Evolutionary conservation across 2,797 vertebrate genomes (phyloP).

Genomic region (Alca torda): DNA sequence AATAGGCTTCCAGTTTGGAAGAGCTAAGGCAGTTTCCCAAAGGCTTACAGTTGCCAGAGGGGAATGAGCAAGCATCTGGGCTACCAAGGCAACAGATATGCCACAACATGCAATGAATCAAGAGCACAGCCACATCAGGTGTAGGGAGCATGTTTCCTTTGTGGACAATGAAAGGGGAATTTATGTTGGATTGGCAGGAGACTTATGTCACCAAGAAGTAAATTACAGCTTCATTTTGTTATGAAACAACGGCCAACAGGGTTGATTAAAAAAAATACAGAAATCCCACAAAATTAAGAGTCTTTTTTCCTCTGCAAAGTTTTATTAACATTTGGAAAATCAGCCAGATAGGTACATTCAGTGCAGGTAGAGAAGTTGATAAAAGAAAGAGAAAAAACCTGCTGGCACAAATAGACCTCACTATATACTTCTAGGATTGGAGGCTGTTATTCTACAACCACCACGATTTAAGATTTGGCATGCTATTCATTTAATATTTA

Average conservation of each 20-base stretch:
- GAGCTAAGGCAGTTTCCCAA: neutral
- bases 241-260: neutral
- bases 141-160: neutral
- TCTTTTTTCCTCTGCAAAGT: neutral
- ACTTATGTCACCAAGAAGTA: neutral
- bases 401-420: neutral
- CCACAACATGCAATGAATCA: neutral
- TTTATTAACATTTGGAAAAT: neutral
- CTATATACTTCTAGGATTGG: neutral
- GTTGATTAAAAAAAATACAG: neutral
- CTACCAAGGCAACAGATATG: neutral
- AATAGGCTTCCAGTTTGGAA: neutral
- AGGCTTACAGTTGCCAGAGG: neutral
- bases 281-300: neutral
- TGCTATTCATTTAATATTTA: neutral
- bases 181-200: neutral
- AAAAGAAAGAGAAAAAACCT: neutral
- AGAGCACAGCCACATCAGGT: accelerated
- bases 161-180: neutral
- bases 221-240: neutral
- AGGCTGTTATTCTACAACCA: neutral
- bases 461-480: neutral
- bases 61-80: neutral
- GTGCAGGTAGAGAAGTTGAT: neutral
- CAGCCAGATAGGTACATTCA: neutral